Base-by-base conservation (phyloP, 2,113 vertebrate genomes). In the Heloderma charlesbogerti region DNA sequence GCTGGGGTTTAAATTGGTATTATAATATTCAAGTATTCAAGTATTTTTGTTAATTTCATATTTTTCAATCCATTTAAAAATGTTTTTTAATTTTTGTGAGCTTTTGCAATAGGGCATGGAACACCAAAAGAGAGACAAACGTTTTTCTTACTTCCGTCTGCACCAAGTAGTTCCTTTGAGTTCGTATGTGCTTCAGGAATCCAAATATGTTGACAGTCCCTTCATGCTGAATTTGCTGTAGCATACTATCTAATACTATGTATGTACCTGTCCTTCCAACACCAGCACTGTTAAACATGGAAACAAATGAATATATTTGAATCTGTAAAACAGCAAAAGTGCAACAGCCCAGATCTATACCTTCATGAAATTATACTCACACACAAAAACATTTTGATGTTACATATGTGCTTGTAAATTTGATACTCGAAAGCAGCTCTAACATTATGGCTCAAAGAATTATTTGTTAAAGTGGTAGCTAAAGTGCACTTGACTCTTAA, bases 191-290 rank as follows among this genome's bases (percentile, higher is more conserved):
- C 95, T 99, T 99, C 93, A 99, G 96, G 97, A 99, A 99, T 88
- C 98, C 98, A 86, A 98, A 97, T 92, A 99, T 84, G 92, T 99
- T 99, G 95, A 99, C 97, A 0, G 93, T 97, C 57, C 98, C 97
- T 94, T 99, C 98, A 0, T 98, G 97, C 79, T 97, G 97, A 82
- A 99, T 99, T 96, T 99, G 99, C 89, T 98, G 98, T 95, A 99
- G 90, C 99, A 99, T 99, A 93, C 98, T 99, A 97, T 99, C 99
- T 94, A 99, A 95, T 71, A 99, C 99, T 91, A 99, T 98, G 92
- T 99, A 99, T 1, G 98, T 99, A 48, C 99, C 99, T 6, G 98
- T 99, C 92, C 98, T 97, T 87, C 99, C 99, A 84, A 99, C 99
- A 1, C 99, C 99, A 84, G 99, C 99, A 69, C 99, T 99, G 95